Evolutionary conservation across 2,888 invertebrate species (phyloP), one percentile per base, ranked within the genome.

Genomic region (Tenthredo scrophulariae): DNA sequence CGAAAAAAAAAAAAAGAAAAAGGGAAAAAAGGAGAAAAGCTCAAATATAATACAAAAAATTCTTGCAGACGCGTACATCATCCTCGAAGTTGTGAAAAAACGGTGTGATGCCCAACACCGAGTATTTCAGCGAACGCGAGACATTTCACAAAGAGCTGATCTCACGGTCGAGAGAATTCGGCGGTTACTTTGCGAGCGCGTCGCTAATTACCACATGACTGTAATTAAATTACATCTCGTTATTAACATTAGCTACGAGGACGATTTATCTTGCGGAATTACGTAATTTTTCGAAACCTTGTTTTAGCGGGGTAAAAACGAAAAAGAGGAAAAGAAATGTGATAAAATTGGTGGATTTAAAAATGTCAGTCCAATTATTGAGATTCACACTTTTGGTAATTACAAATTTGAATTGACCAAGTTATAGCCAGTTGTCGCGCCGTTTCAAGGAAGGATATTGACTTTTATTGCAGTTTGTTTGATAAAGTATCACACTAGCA

Each of bases 181-280:
- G 26, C 43, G 74, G 74, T 74, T 74, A 74, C 74, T 40, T 29
- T 40, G 54, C 77, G 26, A 77, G 50, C 5, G 18, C 29, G 6
- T 29, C 54, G 15, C 77, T 77, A 77, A 77, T 77, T 77, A 18
- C 77, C 33, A 18, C 50, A 29, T 29, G 26, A 77, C 46, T 77
- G 77, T 77, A 77, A 77, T 54, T 77, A n/a, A 77, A 77, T 77
- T 77, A 77, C 15, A 29, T 77, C 54, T 33, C 77, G 46, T 77
- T 77, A 77, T 77, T 33, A 77, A 33, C 18, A 54, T 77, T 50
- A 43, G 29, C 29, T 50, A 43, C 40, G 74, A 43, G n/a, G 40
- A 43, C 74, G 74, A 74, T 74, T 74, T 74, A 74, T 74, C 74
- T 74, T 26, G 5, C 43, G 29, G 43, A 22, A 43, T n/a, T 13